These are phyloP conservation scores for Echiichthys vipera DNA, from an alignment of 2,797 vertebrate genomes.

Conservation along the genomic window DNA sequence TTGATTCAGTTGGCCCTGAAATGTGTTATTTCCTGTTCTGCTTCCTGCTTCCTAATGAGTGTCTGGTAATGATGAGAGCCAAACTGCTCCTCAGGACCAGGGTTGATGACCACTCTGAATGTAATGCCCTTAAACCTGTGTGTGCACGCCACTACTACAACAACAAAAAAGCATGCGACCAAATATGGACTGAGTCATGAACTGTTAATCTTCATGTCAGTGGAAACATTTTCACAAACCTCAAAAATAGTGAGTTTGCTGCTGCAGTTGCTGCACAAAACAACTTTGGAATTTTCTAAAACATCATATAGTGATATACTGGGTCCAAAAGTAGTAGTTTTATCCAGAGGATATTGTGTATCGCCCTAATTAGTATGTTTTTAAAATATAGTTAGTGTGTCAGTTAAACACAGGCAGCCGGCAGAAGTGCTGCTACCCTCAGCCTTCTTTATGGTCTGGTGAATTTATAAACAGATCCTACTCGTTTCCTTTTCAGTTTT, in stretches of 20 bases:
- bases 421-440: not conserved
- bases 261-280: not conserved
- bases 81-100: conserved; percentile 17
- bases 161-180: too few species aligned
- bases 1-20: not conserved
- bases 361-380: not conserved
- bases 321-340: not conserved
- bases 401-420: not conserved
- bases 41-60: not conserved
- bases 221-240: not conserved
- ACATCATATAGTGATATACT: not conserved
- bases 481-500: not conserved
- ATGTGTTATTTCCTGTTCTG: not conserved
- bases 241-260: not conserved
- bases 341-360: not conserved
- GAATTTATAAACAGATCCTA: not conserved
- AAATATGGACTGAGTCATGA: not conserved
- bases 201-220: conserved; percentile 11
- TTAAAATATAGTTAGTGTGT: not conserved
- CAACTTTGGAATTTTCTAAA: not conserved
- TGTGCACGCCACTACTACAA: too few species aligned
- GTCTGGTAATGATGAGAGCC: not conserved
- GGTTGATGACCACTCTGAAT: conserved; percentile 37
- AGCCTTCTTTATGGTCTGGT: not conserved
- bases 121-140: not conserved